Conservation (phyloP, 2,888 invertebrate genomes). For the Carterocephalus palaemon region DNA sequence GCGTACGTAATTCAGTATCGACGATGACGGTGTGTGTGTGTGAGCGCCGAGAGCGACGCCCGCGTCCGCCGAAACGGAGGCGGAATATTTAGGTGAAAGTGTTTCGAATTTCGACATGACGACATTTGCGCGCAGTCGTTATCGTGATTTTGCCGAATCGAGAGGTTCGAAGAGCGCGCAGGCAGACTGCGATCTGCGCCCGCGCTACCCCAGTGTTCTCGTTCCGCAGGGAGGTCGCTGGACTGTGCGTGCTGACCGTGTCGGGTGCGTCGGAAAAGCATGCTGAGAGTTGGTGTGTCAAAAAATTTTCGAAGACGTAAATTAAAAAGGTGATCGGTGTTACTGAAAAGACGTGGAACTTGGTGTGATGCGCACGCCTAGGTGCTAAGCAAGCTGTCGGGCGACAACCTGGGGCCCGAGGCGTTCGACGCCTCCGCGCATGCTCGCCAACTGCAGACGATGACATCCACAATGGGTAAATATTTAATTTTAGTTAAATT, state of each 20-base stretch:
- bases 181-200: conserved; percentile 45
- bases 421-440: conserved; percentile 68
- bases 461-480: conserved; percentile 78
- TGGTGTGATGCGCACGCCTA: conserved; percentile 66
- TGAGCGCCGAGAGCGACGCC: conserved; percentile 77
- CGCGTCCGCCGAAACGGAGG: conserved; percentile 77
- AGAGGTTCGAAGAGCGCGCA: conserved; percentile 69
- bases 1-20: conserved; percentile 74
- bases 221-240: conserved; percentile 61
- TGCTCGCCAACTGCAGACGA: conserved; percentile 68
- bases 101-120: conserved; percentile 80
- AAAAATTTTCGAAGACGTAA: conserved; percentile 64
- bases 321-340: conserved; percentile 71
- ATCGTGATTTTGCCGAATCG: conserved; percentile 79
- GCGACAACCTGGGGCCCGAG: conserved; percentile 69
- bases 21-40: conserved; percentile 73
- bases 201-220: conserved; percentile 49
- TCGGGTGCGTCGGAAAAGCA: conserved; percentile 62
- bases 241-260: conserved; percentile 58
- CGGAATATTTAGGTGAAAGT: conserved; percentile 80
- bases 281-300: conserved; percentile 67
- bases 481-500: conserved; percentile 23
- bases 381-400: conserved; percentile 65
- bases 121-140: conserved; percentile 79
- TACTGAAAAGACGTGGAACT: conserved; percentile 53